Evolutionary conservation across 2,888 invertebrate genomes (phyloP).

Genomic region (Bhutanitis thaidina): DNA sequence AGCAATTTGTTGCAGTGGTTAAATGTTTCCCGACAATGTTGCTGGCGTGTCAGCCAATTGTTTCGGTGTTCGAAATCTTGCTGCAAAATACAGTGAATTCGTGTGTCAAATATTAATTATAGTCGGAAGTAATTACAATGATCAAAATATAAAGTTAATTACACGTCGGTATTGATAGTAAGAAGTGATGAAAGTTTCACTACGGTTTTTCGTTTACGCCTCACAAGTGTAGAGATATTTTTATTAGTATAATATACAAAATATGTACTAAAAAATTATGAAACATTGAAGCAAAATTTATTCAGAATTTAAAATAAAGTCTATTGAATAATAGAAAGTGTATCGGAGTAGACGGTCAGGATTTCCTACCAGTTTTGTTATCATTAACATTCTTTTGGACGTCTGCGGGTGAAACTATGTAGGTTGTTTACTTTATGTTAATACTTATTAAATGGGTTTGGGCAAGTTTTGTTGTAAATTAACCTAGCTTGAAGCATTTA

Average conservation of each 20-base stretch:
- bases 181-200: no score
- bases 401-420: not conserved
- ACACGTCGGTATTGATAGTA: no score
- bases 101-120: no score
- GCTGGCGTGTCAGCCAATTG: not conserved
- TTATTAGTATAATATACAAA: no score
- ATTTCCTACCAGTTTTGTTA: constrained; percentile 14
- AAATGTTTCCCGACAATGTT: constrained; percentile 15
- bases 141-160: no score
- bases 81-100: not conserved
- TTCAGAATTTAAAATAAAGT: constrained; percentile 5
- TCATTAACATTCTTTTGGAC: constrained; percentile 11
- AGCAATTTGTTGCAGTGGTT: constrained; percentile 13
- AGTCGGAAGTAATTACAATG: no score
- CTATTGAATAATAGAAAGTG: not conserved
- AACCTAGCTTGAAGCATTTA: no score
- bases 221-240: no score
- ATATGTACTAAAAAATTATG: no score
- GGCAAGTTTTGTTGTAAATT: no score
- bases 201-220: no score
- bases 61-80: not conserved
- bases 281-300: no score
- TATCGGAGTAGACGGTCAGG: constrained; percentile 3
- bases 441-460: not conserved
- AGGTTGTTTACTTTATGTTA: not conserved